These are phyloP conservation scores for Tethya wilhelma DNA, from an alignment of 37 sponge, comb jelly and placozoan genomes.

Conservation along the genomic window DNA sequence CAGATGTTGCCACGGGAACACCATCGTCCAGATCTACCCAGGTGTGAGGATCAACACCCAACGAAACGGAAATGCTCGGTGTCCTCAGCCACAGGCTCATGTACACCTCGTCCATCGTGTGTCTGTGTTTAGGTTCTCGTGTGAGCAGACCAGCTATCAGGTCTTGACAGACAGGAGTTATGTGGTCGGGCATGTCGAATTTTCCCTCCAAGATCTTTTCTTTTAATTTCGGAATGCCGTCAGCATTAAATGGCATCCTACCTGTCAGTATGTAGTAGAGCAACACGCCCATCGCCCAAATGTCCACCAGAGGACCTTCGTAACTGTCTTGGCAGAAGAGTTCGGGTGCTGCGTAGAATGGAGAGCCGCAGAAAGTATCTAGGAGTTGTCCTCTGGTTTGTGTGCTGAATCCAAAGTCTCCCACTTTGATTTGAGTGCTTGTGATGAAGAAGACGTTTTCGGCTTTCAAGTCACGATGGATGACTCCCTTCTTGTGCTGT, in stretches of 20 bases:
- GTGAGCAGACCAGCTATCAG: slow-evolving; percentile 50
- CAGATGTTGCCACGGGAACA: not conserved
- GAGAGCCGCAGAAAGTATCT: slow-evolving; percentile 90
- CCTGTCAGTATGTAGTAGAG: slow-evolving; percentile 81
- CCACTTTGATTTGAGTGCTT: slow-evolving; percentile 62
- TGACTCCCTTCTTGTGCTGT: slow-evolving; percentile 72
- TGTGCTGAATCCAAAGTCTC: slow-evolving; percentile 92
- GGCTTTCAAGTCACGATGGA: slow-evolving; percentile 87
- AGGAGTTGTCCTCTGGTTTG: slow-evolving; percentile 18
- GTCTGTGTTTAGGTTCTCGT: slow-evolving; percentile 21
- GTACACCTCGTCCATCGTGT: slow-evolving; percentile 2
- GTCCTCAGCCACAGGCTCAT: slow-evolving; percentile 24
- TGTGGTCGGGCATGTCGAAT: slow-evolving; percentile 50
- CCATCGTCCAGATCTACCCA: not conserved
- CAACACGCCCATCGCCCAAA: slow-evolving; percentile 86
- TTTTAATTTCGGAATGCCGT: slow-evolving; percentile 67
- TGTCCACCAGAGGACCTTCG: slow-evolving; percentile 73
- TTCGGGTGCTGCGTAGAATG: slow-evolving; percentile 91
- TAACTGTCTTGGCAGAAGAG: slow-evolving; percentile 77
- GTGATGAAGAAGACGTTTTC: slow-evolving; percentile 84
- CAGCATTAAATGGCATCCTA: slow-evolving; percentile 69
- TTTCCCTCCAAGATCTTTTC: slow-evolving; percentile 63
- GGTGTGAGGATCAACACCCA: not conserved
- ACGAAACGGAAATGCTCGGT: not conserved
- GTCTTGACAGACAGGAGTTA: slow-evolving; percentile 12